These are phyloP conservation scores for Mesitornis unicolor DNA, from an alignment of 2,113 vertebrate genomes.

Conservation along the genomic window DNA sequence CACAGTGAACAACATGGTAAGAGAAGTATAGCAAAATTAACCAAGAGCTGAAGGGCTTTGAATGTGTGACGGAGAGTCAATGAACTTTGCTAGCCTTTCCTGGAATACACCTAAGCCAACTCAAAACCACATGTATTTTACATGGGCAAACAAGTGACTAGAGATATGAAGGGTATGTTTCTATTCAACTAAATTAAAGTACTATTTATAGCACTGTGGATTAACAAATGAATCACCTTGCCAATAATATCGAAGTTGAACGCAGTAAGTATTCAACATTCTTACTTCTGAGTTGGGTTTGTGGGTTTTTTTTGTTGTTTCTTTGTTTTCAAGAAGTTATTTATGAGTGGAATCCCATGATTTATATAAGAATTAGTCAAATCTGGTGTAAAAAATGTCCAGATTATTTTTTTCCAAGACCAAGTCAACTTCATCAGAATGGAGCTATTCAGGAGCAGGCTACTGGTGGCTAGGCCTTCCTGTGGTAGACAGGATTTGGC, in stretches of 20 bases:
- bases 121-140: not conserved
- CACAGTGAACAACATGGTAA: not conserved
- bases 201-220: slow-evolving; percentile 5
- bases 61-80: not conserved
- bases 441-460: not conserved
- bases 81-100: slow-evolving; percentile 31
- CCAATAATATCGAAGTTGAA: not conserved
- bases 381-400: not conserved
- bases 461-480: not conserved
- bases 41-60: not conserved
- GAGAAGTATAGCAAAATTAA: not conserved
- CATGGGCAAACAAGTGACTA: not conserved
- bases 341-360: not conserved
- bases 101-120: not conserved
- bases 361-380: not conserved
- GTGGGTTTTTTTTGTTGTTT: not conserved
- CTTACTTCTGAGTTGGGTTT: not conserved
- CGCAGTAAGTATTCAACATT: not conserved
- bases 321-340: not conserved
- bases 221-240: slow-evolving; percentile 35
- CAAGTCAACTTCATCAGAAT: not conserved
- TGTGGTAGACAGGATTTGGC: not conserved
- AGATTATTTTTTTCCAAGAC: not conserved
- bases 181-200: not conserved
- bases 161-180: slow-evolving; percentile 23